Evolutionary conservation across 1,140 invertebrate species (phyloP).

Genomic region (Nasonia longicornis): DNA sequence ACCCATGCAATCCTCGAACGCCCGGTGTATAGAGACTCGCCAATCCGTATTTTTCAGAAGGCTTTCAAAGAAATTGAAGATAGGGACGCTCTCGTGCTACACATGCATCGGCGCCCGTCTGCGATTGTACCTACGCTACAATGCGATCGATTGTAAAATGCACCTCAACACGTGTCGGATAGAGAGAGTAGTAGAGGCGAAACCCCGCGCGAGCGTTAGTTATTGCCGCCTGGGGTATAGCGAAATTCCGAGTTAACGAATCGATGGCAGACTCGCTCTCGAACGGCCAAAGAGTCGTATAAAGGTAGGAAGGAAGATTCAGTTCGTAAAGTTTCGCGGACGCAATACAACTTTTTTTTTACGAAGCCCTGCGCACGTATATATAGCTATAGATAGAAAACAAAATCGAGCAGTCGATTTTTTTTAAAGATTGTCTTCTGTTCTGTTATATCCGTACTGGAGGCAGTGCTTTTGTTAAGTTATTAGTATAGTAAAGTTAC

Average conservation of each 20-base stretch:
- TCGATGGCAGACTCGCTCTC: neutral
- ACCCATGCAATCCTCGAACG: neutral
- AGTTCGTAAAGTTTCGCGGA: neutral
- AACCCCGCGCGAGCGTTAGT: neutral
- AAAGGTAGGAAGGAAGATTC: neutral
- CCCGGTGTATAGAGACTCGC: neutral
- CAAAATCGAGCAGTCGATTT: neutral
- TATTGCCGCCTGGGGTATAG: neutral
- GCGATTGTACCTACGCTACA: neutral
- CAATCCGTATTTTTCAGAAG: slow-evolving; percentile 12
- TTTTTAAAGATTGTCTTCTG: neutral
- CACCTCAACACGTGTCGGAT: neutral
- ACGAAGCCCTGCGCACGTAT: neutral
- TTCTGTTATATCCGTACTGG: neutral
- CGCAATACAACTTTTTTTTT: neutral
- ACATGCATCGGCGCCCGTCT: neutral
- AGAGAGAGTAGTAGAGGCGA: neutral
- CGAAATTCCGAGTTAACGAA: slow-evolving; percentile 17
- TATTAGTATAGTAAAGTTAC: slow-evolving; percentile 1
- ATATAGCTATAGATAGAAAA: too few relatives aligned
- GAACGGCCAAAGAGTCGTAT: neutral
- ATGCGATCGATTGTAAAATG: slow-evolving; percentile 21
- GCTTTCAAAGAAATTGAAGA: slow-evolving; percentile 20
- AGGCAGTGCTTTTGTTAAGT: neutral
- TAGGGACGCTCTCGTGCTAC: neutral